These are phyloP conservation scores for Bettongia penicillata DNA, from an alignment of 2,113 vertebrate genomes.

Conservation along the genomic window DNA sequence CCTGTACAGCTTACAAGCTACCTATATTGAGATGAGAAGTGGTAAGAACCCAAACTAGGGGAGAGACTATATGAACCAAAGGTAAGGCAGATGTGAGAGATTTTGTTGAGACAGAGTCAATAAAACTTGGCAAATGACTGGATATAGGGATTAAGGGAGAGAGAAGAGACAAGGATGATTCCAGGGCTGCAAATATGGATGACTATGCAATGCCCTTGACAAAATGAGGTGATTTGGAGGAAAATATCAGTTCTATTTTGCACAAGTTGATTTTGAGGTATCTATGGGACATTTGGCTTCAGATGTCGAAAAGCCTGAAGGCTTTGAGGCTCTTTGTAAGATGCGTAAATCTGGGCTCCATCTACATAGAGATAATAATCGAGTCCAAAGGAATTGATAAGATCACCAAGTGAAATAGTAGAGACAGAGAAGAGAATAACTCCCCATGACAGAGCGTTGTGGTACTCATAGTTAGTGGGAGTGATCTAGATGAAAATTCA, in stretches of 20 bases:
- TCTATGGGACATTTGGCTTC: not conserved
- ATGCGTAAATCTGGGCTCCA: not conserved
- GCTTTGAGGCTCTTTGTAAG: not conserved
- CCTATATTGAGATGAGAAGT: not conserved
- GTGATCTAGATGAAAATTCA: not conserved
- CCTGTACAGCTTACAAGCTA: no score
- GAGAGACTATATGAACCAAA: not conserved
- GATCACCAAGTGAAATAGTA: not conserved
- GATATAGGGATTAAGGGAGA: not conserved
- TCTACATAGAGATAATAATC: not conserved
- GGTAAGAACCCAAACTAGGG: not conserved
- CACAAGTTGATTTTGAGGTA: not conserved
- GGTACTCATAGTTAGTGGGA: not conserved
- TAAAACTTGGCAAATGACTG: not conserved
- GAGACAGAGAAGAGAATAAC: not conserved
- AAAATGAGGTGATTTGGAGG: not conserved
- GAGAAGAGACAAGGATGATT: not conserved
- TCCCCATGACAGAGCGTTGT: not conserved
- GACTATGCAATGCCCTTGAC: not conserved
- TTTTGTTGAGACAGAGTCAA: not conserved
- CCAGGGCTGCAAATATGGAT: not conserved
- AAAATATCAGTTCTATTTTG: not conserved
- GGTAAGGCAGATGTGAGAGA: not conserved
- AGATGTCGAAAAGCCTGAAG: not conserved
- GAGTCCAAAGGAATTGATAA: not conserved